Percentiles rank a stretch among this genome's conserved stretches.
Evolutionary conservation across 2,797 vertebrate species (phyloP).

Genomic region (Cirrhinus molitorella): DNA sequence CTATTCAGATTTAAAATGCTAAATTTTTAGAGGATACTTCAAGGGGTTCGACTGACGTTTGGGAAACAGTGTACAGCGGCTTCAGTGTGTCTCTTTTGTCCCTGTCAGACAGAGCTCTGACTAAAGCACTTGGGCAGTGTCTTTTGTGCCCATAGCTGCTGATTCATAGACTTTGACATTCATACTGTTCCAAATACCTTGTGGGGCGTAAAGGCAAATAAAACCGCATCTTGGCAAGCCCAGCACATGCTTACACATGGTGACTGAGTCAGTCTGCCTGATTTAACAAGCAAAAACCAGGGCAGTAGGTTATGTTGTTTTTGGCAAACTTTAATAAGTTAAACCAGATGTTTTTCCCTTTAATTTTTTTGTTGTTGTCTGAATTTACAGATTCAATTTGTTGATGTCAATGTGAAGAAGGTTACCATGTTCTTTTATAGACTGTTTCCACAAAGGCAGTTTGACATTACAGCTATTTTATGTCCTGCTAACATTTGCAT

Average conservation of each 20-base stretch:
- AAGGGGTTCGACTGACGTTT: neutral
- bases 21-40: neutral
- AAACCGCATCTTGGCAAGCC: neutral
- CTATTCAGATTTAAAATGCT: neutral
- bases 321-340: constrained; percentile 2
- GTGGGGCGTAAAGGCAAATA: constrained; percentile 1
- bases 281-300: constrained; percentile 9
- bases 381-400: neutral
- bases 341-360: neutral
- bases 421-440: neutral
- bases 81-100: neutral
- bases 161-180: constrained; percentile 29
- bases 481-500: neutral
- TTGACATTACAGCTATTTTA: neutral
- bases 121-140: neutral
- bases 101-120: neutral
- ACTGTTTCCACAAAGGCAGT: too few relatives aligned
- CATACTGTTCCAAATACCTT: constrained; percentile 13
- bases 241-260: constrained; percentile 12
- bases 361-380: neutral
- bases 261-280: neutral
- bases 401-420: neutral
- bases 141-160: neutral
- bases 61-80: neutral
- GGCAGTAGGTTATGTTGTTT: constrained; percentile 20